A percentile compares a stretch with the other conserved stretches of the same genome.
phyloP scores from a whole-genome alignment of 2,797 vertebrate genomes.

The Phrynocephalus forsythii region DNA sequence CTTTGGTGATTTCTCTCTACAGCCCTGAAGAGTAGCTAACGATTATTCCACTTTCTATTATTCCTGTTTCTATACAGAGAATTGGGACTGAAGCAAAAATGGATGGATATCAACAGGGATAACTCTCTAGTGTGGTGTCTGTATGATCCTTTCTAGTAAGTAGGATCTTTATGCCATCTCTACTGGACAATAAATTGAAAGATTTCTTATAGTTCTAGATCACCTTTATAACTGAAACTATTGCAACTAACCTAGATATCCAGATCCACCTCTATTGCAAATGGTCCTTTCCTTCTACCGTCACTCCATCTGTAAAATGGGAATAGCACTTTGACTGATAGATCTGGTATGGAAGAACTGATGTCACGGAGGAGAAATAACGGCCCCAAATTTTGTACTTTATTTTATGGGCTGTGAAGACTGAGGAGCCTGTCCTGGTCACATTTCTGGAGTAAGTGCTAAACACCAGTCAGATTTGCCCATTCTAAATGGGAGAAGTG shows the following conservation, averaged over 20 bases:
- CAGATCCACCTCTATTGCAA: neutral
- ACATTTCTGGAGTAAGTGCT: neutral
- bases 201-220: neutral
- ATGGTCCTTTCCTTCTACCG: neutral
- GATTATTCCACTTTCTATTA: neutral
- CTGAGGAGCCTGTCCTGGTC: no score
- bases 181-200: neutral
- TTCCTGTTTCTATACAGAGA: neutral
- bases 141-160: neutral
- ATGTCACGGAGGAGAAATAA: no score
- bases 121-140: no score
- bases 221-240: no score
- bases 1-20: neutral
- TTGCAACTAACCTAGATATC: neutral
- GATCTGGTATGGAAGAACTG: neutral
- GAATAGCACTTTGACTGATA: no score
- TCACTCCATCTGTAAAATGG: neutral
- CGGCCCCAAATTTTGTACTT: no score
- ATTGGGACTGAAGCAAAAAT: neutral
- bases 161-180: neutral
- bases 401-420: neutral
- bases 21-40: no score
- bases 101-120: neutral
- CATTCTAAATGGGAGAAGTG: neutral
- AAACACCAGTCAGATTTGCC: neutral